These are phyloP conservation scores for Oreocharis arfaki DNA, from an alignment of 2,113 vertebrate genomes.

Conservation along the genomic window DNA sequence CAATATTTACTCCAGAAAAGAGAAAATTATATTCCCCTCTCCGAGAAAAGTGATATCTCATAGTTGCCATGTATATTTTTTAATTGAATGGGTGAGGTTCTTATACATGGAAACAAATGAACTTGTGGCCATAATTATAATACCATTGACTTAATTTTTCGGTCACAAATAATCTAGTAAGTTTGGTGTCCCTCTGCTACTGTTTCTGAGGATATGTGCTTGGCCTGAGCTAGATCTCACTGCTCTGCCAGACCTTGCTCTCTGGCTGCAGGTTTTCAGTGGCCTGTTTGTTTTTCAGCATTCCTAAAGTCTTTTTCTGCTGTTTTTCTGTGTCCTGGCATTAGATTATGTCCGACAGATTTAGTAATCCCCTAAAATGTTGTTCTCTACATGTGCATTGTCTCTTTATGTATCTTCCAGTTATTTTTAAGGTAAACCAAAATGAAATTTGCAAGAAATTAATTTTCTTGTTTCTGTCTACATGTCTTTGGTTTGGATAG, in stretches of 20 bases:
- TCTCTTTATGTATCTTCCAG: background rate
- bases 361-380: background rate
- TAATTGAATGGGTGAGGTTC: background rate
- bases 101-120: background rate
- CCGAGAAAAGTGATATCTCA: background rate
- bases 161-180: background rate
- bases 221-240: background rate
- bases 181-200: background rate
- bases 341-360: background rate
- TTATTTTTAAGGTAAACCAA: background rate
- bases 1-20: background rate
- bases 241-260: background rate
- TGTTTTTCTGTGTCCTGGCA: background rate
- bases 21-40: background rate
- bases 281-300: background rate
- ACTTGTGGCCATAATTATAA: background rate
- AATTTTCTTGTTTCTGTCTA: background rate
- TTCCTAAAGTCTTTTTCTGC: background rate
- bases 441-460: background rate
- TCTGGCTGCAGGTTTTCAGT: background rate
- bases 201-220: background rate
- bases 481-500: background rate
- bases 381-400: background rate
- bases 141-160: background rate
- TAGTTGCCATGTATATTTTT: background rate